These are phyloP conservation scores for Miniopterus natalensis DNA, from an alignment of 2,113 vertebrate genomes.

Conservation along the genomic window DNA sequence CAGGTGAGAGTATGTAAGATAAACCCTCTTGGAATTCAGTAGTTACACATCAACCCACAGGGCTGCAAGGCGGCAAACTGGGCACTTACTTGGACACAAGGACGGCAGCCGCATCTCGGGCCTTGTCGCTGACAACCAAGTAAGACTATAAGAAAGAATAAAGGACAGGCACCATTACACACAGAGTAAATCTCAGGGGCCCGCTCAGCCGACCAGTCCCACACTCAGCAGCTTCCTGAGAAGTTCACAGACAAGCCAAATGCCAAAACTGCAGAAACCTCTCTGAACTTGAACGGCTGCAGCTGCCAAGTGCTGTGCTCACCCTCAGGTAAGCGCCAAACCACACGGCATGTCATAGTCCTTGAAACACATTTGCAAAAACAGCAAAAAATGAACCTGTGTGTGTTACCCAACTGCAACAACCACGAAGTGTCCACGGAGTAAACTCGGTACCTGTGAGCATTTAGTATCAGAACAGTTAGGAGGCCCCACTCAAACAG, in stretches of 20 bases:
- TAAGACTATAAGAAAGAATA: slow-evolving; percentile 90
- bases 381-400: background rate
- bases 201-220: fast-evolving
- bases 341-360: fast-evolving
- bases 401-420: background rate
- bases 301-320: background rate
- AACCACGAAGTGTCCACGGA: background rate
- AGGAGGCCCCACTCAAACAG: background rate
- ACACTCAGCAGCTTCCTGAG: background rate
- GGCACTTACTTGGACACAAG: slow-evolving; percentile 97
- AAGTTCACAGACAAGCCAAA: background rate
- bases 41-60: background rate
- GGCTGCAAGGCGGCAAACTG: fast-evolving
- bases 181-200: no score
- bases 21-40: background rate
- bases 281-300: fast-evolving
- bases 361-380: background rate
- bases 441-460: fast-evolving
- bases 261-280: background rate
- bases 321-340: background rate
- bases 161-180: background rate
- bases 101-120: slow-evolving; percentile 94
- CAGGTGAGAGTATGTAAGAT: background rate
- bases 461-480: background rate
- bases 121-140: slow-evolving; percentile 93